Conservation (phyloP, 2,888 invertebrate genomes). For the Lepidocyrtinus sp. region DNA sequence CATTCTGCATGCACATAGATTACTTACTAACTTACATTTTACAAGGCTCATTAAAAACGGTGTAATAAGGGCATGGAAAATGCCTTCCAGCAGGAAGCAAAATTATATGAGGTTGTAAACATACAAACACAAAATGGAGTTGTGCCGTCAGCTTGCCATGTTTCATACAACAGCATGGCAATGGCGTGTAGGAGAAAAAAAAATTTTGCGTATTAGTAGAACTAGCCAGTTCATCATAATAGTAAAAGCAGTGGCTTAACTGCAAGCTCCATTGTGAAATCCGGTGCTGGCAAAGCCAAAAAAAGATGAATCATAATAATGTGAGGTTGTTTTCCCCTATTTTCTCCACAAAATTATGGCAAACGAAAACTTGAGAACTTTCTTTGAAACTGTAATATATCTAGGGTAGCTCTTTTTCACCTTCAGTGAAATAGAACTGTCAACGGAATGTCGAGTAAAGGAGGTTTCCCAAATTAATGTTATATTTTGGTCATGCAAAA, state of each 20-base stretch:
- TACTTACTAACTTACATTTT: constrained; percentile 43
- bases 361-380: not conserved
- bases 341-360: not conserved
- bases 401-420: not conserved
- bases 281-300: constrained; percentile 23
- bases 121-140: constrained; percentile 6
- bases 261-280: constrained; percentile 23
- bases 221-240: constrained; percentile 42
- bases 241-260: constrained; percentile 24
- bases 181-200: constrained; percentile 16
- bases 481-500: constrained; percentile 8
- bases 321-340: not conserved
- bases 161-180: too few relatives aligned
- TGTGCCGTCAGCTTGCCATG: constrained; percentile 21
- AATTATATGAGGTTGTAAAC: constrained; percentile 32
- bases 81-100: constrained; percentile 43
- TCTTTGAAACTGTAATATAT: not conserved
- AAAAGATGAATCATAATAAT: not conserved
- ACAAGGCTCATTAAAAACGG: constrained; percentile 53
- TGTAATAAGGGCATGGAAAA: constrained; percentile 52
- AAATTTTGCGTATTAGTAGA: constrained; percentile 22
- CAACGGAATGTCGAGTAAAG: constrained; percentile 23
- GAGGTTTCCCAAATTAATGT: constrained; percentile 25
- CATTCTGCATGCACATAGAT: constrained; percentile 5
- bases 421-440: constrained; percentile 29